Evolutionary conservation across 2,797 vertebrate species (phyloP).

Genomic region (Glyptemys insculpta): DNA sequence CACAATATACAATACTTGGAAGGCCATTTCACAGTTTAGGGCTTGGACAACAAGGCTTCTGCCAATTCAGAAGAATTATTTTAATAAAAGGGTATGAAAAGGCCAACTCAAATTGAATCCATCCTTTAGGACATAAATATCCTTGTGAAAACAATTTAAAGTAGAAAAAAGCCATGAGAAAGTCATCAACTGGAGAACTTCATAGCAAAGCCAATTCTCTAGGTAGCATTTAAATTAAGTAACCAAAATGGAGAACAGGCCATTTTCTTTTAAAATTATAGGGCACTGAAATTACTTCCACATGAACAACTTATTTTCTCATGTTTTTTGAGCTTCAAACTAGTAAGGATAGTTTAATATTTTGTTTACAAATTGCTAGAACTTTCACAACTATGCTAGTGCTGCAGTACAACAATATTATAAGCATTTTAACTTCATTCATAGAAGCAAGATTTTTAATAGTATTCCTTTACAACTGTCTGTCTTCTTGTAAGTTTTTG

Average conservation of each 20-base stretch:
- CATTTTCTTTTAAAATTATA: not conserved
- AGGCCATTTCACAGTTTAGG: not conserved
- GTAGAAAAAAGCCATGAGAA: not conserved
- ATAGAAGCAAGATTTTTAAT: not conserved
- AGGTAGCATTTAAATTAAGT: not conserved
- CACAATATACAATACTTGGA: not conserved
- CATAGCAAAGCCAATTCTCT: not conserved
- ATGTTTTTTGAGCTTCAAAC: not conserved
- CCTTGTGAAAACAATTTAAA: not conserved
- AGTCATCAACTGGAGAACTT: not conserved
- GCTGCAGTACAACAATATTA: not conserved
- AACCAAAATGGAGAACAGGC: not conserved
- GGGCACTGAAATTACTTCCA: not conserved
- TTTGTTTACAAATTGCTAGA: not conserved
- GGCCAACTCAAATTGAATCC: not conserved
- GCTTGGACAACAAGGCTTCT: not conserved
- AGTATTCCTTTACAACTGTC: not conserved
- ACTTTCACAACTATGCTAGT: not conserved
- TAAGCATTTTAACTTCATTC: not conserved
- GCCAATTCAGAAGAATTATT: not conserved
- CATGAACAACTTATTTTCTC: not conserved
- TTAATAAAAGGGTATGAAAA: not conserved
- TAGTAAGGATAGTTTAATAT: not conserved
- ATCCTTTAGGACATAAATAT: not conserved
- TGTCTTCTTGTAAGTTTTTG: not conserved